These are phyloP conservation scores for Zaprionus ornatus DNA, from an alignment of 1,140 invertebrate genomes.

Conservation along the genomic window DNA sequence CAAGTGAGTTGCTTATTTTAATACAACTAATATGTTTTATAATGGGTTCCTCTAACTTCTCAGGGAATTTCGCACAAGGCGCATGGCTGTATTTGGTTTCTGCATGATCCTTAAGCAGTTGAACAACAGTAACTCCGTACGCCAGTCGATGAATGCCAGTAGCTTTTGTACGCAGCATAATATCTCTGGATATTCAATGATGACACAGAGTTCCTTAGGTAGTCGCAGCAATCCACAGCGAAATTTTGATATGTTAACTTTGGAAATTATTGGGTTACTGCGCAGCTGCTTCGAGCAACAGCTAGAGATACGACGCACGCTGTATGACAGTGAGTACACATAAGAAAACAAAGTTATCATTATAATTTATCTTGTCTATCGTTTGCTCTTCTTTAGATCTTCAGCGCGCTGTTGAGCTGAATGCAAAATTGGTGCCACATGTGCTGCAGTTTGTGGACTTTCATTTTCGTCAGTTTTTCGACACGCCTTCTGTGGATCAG, in stretches of 20 bases:
- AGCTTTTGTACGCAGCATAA: slow-evolving; percentile 76
- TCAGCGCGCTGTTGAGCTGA: slow-evolving; percentile 77
- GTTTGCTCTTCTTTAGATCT: slow-evolving; percentile 52
- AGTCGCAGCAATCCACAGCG: slow-evolving; percentile 68
- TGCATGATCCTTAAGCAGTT: slow-evolving; percentile 81
- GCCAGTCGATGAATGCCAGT: slow-evolving; percentile 59
- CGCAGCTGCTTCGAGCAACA: slow-evolving; percentile 74
- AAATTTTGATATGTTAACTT: slow-evolving; percentile 80
- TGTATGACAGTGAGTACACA: slow-evolving; percentile 70
- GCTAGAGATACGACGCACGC: slow-evolving; percentile 64
- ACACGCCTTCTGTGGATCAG: slow-evolving; percentile 40
- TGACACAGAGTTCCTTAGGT: slow-evolving; percentile 70
- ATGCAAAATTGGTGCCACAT: slow-evolving; percentile 77
- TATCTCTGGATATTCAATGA: slow-evolving; percentile 78
- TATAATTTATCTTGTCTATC: not conserved
- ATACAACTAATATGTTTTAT: not conserved
- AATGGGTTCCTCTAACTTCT: not conserved
- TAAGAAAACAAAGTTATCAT: not conserved
- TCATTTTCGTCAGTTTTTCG: slow-evolving; percentile 77
- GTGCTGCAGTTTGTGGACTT: slow-evolving; percentile 79
- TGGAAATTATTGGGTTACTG: slow-evolving; percentile 79
- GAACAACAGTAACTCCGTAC: slow-evolving; percentile 75
- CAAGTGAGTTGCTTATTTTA: slow-evolving; percentile 35
- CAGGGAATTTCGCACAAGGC: slow-evolving; percentile 64
- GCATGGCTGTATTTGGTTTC: slow-evolving; percentile 81